Conservation (phyloP, 1,140 invertebrate species). For the Bombus haemorrhoidalis region DNA sequence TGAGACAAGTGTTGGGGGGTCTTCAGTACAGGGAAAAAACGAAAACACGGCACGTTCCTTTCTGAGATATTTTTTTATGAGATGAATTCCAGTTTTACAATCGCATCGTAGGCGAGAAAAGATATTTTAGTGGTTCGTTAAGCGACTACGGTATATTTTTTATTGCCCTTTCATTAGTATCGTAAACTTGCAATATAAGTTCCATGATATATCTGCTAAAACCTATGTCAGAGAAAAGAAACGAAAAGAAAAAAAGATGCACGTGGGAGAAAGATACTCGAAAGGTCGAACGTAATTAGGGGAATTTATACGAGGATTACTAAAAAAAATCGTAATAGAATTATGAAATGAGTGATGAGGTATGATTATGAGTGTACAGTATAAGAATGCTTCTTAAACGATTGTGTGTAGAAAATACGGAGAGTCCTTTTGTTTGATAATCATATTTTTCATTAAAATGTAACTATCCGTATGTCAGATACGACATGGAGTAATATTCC, state of each 20-base stretch:
- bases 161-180: slow-evolving; percentile 35
- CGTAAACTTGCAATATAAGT: slow-evolving; percentile 15
- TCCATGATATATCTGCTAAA: slow-evolving; percentile 9
- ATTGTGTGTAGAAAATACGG: slow-evolving; percentile 39
- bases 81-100: neutral
- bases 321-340: slow-evolving; percentile 7
- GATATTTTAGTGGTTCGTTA: slow-evolving; percentile 34
- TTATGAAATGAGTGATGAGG: slow-evolving; percentile 20
- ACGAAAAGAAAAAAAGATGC: no score
- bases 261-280: neutral
- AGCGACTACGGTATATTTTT: slow-evolving; percentile 27
- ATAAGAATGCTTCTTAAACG: slow-evolving; percentile 38
- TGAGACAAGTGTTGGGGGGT: no score
- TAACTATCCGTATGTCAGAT: slow-evolving; percentile 48
- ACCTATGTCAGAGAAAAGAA: neutral
- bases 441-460: slow-evolving; percentile 64
- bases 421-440: slow-evolving; percentile 53
- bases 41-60: slow-evolving; percentile 24
- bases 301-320: slow-evolving; percentile 28
- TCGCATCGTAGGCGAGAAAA: neutral
- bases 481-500: slow-evolving; percentile 38
- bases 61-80: slow-evolving; percentile 36
- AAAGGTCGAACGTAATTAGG: slow-evolving; percentile 10
- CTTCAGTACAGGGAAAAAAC: neutral
- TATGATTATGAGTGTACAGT: slow-evolving; percentile 22